Conservation (phyloP, 2,888 invertebrate genomes). For the Watsonalla cultraria region DNA sequence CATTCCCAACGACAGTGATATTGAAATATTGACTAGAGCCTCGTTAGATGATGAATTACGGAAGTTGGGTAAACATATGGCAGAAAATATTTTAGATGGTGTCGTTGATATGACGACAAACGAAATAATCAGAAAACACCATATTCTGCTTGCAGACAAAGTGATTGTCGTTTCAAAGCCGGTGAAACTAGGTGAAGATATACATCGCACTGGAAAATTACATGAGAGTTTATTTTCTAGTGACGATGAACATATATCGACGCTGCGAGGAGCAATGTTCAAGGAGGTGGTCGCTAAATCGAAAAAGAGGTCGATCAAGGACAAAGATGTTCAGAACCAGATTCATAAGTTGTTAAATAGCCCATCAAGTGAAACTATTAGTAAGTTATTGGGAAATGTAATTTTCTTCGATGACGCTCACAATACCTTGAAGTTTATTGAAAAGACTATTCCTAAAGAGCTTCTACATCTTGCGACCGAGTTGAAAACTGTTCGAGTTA, state of each 20-base stretch:
- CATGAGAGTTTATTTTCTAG: neutral
- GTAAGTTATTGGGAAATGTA: neutral
- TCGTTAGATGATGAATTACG: conserved; percentile 12
- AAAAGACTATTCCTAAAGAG: neutral
- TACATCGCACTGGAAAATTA: neutral
- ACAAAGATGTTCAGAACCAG: neutral
- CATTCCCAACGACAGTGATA: conserved; percentile 11
- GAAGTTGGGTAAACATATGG: conserved; percentile 12
- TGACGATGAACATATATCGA: neutral
- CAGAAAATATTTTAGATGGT: conserved; percentile 12
- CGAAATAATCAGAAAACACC: conserved; percentile 4
- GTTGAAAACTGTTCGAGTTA: neutral
- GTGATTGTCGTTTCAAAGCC: neutral
- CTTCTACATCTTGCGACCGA: neutral
- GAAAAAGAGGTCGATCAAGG: neutral
- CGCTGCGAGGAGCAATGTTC: neutral
- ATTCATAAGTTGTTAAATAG: neutral
- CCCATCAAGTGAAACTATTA: neutral
- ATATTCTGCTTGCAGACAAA: neutral
- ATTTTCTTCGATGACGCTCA: neutral
- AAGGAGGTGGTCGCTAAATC: neutral
- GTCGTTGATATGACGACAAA: conserved; percentile 15
- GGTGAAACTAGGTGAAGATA: neutral
- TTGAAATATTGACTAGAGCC: conserved; percentile 9
- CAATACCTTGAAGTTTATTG: neutral